Base-by-base conservation (phyloP, 2,113 vertebrate genomes). In the Corvus hawaiiensis region DNA sequence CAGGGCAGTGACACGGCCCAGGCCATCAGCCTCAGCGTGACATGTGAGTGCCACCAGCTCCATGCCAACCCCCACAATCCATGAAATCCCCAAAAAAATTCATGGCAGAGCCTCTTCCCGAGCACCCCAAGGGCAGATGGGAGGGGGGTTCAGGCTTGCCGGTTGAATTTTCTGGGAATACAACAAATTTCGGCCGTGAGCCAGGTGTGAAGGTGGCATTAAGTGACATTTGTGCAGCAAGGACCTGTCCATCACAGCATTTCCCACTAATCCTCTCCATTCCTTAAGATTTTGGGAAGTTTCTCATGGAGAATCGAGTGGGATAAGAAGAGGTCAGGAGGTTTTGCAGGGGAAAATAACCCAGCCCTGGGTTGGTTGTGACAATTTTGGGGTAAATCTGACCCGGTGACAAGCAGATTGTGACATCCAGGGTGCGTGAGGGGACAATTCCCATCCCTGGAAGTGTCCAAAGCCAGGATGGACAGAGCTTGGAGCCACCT, bases 21-120 rank as follows among this genome's bases (percentile, higher is more conserved):
- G 7, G 59, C 94, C 0, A 5, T 98, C 72, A 41, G 86, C 39
- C 33, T 98, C 43, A 97, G 94, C 3, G 95, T 98, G 79, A 91
- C 43, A 0, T 87, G 98, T 98, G 94, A 98, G 98, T 93, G 86
- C 32, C 68, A 7, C 4, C 4, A 0, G 49, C 35, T 19, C 12
- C 71, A 11, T 33, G 35, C 17, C 54, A 2, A 32, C 4, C 6
- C 22, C 10, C 10, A 15, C 16, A 55, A 41, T 21, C 54, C 32
- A 7, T 3, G 37, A 12, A 43, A 44, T 61, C 3, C 16, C 24
- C 24, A 0, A 1, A n/a, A 46, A 76, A 51, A 5, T 20, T 12
- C 14, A 11, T 0, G 46, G 15, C 22, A 5, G 46, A 39, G 4
- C 10, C 18, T 24, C 58, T n/a, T 15, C 41, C 41, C 8, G 1